Conservation (phyloP, 2,888 invertebrate species). For the Helobdella robusta region DNA sequence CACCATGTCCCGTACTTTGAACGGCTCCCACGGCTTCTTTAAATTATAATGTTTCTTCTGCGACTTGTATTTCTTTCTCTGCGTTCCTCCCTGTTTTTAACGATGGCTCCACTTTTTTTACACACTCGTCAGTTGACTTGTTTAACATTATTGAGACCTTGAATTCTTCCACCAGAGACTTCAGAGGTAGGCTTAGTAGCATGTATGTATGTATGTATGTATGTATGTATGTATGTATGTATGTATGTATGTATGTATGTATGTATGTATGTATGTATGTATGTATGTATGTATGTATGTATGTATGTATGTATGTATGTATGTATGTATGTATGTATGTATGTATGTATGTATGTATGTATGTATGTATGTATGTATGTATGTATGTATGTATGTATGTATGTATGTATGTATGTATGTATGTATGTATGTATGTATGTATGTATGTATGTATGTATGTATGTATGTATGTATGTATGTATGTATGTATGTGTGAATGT, state of each 20-base stretch:
- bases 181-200: no score
- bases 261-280: constrained; percentile 12
- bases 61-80: no score
- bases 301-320: constrained; percentile 22
- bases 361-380: constrained; percentile 11
- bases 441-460: constrained; percentile 13
- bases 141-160: no score
- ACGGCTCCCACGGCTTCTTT: no score
- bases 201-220: no score
- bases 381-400: constrained; percentile 7
- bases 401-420: constrained; percentile 6
- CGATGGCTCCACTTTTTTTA: no score
- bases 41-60: no score
- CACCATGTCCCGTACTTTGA: no score
- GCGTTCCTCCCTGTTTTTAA: no score
- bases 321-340: constrained; percentile 21
- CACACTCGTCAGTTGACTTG: no score
- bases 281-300: constrained; percentile 23
- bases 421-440: constrained; percentile 15
- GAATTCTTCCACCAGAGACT: no score
- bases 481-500: constrained; percentile 13
- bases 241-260: constrained; percentile 14
- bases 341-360: constrained; percentile 21
- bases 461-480: constrained; percentile 1
- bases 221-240: constrained; percentile 15